Conservation (phyloP, 2,113 vertebrate genomes). For the Plecturocebus donacophilus region DNA sequence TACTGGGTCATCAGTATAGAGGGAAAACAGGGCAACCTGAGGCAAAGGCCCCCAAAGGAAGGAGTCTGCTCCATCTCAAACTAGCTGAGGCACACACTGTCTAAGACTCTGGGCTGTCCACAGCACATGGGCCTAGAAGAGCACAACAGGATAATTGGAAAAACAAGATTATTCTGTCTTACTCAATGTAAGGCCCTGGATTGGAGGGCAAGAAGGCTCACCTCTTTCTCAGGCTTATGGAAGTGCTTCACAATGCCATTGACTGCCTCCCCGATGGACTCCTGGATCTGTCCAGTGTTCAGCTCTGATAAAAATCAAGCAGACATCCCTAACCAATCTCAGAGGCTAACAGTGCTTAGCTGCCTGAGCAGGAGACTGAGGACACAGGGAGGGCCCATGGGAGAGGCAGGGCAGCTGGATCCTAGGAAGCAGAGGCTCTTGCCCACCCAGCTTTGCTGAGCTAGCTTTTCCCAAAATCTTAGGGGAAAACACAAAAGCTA, state of each 20-base stretch:
- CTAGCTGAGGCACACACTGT: background rate
- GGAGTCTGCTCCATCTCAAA: background rate
- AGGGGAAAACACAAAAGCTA: background rate
- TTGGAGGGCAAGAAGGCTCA: constrained; percentile 80
- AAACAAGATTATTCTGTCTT: background rate
- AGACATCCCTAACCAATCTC: constrained; percentile 38
- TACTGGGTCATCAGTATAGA: background rate
- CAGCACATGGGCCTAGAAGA: background rate
- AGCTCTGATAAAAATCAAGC: constrained; percentile 88
- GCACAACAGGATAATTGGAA: background rate
- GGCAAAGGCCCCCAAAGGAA: background rate
- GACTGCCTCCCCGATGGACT: constrained; percentile 98
- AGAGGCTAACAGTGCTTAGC: background rate
- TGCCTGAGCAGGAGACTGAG: background rate
- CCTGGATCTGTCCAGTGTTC: constrained; percentile 99
- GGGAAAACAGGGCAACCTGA: constrained; percentile 20
- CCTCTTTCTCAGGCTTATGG: constrained; percentile 99
- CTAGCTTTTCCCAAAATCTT: constrained; percentile 11
- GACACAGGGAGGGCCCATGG: background rate
- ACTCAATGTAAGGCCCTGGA: background rate
- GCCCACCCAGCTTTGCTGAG: background rate
- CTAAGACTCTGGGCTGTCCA: background rate
- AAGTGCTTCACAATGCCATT: constrained; percentile 99
- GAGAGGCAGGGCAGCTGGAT: background rate
- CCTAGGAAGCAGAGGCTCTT: background rate